Percentiles rank a stretch among this genome's conserved stretches.
Evolutionary conservation across 2,888 invertebrate genomes (phyloP).

Genomic region (Amiota minor): DNA sequence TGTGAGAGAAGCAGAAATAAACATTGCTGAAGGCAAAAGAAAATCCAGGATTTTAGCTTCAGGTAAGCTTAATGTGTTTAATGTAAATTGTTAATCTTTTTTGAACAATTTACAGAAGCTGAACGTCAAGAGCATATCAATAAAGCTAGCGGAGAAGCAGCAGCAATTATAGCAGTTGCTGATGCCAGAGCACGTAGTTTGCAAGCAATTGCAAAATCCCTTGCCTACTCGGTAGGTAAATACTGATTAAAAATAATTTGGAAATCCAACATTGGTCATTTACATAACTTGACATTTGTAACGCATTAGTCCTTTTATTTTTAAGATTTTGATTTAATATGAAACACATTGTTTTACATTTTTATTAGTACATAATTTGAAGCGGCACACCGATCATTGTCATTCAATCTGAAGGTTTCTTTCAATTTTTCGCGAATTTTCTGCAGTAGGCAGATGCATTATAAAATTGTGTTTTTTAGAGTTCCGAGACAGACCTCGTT

Average conservation of each 20-base stretch:
- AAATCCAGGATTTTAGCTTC: conserved; percentile 92
- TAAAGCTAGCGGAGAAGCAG: conserved; percentile 92
- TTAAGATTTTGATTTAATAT: no score
- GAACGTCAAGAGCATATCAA: conserved; percentile 95
- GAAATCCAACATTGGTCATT: neutral
- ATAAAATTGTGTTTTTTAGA: no score
- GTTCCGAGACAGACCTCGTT: no score
- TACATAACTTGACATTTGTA: no score
- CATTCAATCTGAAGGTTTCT: no score
- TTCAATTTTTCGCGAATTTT: no score
- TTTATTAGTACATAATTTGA: no score
- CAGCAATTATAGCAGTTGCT: conserved; percentile 92
- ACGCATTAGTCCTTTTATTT: no score
- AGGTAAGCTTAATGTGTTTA: conserved; percentile 73
- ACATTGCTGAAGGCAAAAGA: conserved; percentile 97
- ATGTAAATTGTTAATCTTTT: neutral
- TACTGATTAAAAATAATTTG: neutral
- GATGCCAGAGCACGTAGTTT: conserved; percentile 91
- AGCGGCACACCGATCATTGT: no score
- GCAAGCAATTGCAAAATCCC: conserved; percentile 81
- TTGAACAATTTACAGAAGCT: conserved; percentile 80
- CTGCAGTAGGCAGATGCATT: no score
- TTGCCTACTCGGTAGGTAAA: conserved; percentile 58
- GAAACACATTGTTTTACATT: no score
- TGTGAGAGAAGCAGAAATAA: conserved; percentile 91